Evolutionary conservation across 64 coral and sea anemone species (phyloP).

Genomic region (Montipora foliosa): DNA sequence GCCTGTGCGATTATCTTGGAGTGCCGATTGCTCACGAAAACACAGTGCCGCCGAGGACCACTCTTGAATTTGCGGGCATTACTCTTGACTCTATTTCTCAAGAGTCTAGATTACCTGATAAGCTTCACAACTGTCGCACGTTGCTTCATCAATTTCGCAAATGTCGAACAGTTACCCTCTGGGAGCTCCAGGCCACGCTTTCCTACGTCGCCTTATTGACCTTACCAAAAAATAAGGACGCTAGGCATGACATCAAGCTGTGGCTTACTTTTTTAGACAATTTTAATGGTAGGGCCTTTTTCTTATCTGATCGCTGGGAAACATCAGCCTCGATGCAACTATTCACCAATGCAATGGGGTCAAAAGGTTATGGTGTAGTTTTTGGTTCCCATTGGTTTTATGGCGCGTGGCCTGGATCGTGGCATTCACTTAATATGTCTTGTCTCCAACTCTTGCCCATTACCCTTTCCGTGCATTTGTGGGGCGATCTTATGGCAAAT

Average conservation of each 20-base stretch:
- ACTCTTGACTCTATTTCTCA: background rate
- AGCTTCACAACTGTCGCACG: background rate
- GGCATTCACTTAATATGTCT: background rate
- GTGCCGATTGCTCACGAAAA: too few relatives aligned
- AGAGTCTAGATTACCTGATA: background rate
- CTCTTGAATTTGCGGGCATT: background rate
- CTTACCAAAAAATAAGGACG: background rate
- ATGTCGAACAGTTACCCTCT: background rate
- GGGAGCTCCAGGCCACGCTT: background rate
- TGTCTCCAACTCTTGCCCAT: background rate
- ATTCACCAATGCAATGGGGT: background rate
- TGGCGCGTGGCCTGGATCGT: background rate
- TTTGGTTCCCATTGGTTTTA: slow-evolving; percentile 35
- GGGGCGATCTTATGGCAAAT: background rate
- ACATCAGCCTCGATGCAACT: background rate
- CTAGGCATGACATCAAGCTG: background rate
- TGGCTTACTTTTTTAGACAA: slow-evolving; percentile 2
- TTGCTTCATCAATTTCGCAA: background rate
- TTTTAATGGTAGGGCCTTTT: slow-evolving; percentile 19
- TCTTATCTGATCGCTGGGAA: slow-evolving; percentile 3
- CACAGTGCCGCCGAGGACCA: background rate
- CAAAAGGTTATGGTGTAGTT: slow-evolving; percentile 26
- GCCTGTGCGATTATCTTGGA: too few relatives aligned
- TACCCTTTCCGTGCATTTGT: background rate
- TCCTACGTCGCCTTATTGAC: too few relatives aligned